A percentile compares a stretch with the other conserved stretches of the same genome.
These are phyloP conservation scores for Scleropages formosus DNA, from an alignment of 2,797 vertebrate genomes.

Conservation along the genomic window DNA sequence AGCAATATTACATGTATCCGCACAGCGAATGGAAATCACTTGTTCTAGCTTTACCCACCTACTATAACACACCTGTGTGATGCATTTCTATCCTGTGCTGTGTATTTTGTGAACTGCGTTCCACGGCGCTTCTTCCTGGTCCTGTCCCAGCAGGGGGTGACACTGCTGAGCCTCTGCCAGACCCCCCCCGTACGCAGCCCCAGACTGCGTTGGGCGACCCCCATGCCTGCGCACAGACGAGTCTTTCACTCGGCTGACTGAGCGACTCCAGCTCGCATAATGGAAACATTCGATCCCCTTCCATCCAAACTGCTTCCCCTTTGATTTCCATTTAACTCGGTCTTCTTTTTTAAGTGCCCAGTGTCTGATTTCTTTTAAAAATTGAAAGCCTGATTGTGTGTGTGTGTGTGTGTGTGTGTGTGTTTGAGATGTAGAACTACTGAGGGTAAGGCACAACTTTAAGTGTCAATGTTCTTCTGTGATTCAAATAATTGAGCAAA, in stretches of 20 bases:
- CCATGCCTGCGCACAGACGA: constrained; percentile 71
- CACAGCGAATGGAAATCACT: too few species aligned
- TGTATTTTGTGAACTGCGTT: too few species aligned
- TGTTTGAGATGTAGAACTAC: constrained; percentile 10
- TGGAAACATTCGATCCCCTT: constrained; percentile 95
- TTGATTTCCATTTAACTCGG: constrained; percentile 84
- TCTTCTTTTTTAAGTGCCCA: constrained; percentile 83
- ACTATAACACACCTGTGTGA: too few species aligned
- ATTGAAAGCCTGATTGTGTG: constrained; percentile 5
- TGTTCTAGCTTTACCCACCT: too few species aligned
- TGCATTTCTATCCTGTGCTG: too few species aligned
- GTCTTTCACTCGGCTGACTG: constrained; percentile 88
- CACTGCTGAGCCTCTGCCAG: constrained; percentile 59
- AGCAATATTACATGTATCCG: too few species aligned
- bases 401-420: neutral
- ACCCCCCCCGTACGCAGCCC: constrained; percentile 34
- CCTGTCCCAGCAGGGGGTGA: constrained; percentile 42
- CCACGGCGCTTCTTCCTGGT: too few species aligned
- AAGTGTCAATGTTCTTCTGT: neutral
- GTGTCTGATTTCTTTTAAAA: constrained; percentile 79
- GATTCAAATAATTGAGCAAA: too few species aligned
- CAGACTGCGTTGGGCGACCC: constrained; percentile 59
- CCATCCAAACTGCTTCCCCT: constrained; percentile 84
- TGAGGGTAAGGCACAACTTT: constrained; percentile 3
- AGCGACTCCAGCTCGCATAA: constrained; percentile 87